Conservation (phyloP, 2,113 vertebrate genomes). For the Abramis brama region DNA sequence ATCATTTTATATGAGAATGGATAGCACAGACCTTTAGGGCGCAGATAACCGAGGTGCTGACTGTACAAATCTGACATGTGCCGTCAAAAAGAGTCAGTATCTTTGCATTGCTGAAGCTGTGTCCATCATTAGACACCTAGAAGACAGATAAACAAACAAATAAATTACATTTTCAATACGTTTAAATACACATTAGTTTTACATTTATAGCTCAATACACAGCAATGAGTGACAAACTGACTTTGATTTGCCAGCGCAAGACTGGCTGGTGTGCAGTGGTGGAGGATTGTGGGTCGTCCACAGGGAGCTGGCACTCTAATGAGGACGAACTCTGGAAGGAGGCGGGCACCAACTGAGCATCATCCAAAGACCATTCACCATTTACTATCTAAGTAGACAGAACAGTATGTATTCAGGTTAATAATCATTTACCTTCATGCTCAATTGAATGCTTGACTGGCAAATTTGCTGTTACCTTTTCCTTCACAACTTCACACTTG, state of each 20-base stretch:
- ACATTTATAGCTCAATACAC: neutral
- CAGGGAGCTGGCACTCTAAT: constrained; percentile 82
- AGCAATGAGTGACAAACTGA: constrained; percentile 61
- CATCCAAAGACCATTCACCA: constrained; percentile 77
- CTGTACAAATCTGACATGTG: constrained; percentile 83
- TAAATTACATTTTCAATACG: neutral
- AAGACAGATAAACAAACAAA: constrained; percentile 41
- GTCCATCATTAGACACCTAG: constrained; percentile 91
- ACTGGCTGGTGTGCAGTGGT: constrained; percentile 71
- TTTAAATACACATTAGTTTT: neutral
- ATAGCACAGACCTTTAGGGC: constrained; percentile 76
- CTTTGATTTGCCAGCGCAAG: constrained; percentile 87
- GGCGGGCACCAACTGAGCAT: constrained; percentile 70
- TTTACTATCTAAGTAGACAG: constrained; percentile 72
- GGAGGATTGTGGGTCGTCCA: constrained; percentile 62
- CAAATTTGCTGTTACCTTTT: constrained; percentile 78
- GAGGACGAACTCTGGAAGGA: constrained; percentile 74
- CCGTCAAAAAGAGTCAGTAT: constrained; percentile 83
- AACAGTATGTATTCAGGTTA: neutral
- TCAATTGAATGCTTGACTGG: neutral
- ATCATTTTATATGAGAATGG: neutral
- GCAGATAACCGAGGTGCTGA: constrained; percentile 73
- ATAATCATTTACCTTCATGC: neutral
- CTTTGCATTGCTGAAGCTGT: constrained; percentile 87
- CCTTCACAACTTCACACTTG: constrained; percentile 88